These are phyloP conservation scores for Agapornis roseicollis DNA, from an alignment of 2,113 vertebrate genomes.

Conservation along the genomic window DNA sequence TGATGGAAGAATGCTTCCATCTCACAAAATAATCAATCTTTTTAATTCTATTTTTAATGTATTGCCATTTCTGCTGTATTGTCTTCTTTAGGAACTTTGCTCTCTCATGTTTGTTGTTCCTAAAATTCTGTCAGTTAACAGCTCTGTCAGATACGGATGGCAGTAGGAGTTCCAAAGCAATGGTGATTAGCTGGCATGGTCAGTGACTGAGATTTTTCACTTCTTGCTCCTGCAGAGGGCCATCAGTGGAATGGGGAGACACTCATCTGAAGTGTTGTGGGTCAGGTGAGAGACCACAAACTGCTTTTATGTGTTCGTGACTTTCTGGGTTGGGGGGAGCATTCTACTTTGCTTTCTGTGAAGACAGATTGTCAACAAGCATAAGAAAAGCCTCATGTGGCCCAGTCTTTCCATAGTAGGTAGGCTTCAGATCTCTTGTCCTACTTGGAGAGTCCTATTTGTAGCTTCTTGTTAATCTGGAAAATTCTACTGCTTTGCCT, in stretches of 20 bases:
- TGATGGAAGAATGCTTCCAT: not conserved
- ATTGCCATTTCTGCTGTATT: not conserved
- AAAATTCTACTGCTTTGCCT: not conserved
- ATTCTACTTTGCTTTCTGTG: not conserved
- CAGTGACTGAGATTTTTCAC: not conserved
- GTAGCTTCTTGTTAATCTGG: not conserved
- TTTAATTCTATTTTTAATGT: not conserved
- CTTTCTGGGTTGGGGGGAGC: not conserved
- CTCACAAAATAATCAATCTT: not conserved
- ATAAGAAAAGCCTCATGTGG: not conserved
- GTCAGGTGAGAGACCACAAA: not conserved
- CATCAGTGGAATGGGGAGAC: not conserved
- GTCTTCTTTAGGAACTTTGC: not conserved
- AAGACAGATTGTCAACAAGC: not conserved
- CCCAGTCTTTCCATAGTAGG: not conserved
- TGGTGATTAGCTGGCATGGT: not conserved
- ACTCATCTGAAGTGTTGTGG: not conserved
- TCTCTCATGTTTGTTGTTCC: not conserved
- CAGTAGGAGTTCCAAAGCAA: not conserved
- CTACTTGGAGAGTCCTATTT: not conserved
- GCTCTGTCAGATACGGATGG: not conserved
- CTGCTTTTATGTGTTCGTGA: not conserved
- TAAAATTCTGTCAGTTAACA: not conserved
- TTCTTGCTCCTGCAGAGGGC: not conserved
- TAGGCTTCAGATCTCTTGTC: not conserved